Evolutionary conservation across 2,113 vertebrate species (phyloP).

Genomic region (Thomomys bottae): DNA sequence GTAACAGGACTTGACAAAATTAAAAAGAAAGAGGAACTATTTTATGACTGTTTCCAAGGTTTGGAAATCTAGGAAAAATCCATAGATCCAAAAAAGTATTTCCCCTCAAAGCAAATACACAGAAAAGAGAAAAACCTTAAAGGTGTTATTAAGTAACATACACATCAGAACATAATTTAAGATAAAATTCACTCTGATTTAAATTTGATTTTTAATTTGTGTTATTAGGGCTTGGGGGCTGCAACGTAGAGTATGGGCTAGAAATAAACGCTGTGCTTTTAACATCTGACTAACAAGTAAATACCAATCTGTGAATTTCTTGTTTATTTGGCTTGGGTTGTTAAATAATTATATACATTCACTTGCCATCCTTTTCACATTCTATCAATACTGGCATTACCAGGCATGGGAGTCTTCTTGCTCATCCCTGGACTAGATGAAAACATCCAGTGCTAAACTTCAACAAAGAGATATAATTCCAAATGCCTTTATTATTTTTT

Average conservation of each 20-base stretch:
- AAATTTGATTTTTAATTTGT: too few relatives aligned
- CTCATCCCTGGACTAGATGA: not conserved
- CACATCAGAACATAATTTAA: too few relatives aligned
- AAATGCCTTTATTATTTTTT: not conserved
- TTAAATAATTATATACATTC: not conserved
- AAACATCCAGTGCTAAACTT: not conserved
- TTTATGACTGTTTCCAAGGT: conserved; percentile 20
- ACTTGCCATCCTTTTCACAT: conserved; percentile 1
- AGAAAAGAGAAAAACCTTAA: too few relatives aligned
- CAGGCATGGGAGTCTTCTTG: not conserved
- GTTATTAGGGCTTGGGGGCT: too few relatives aligned
- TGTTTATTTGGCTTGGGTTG: conserved; percentile 19
- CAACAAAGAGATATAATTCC: not conserved
- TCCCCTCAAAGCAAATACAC: not conserved
- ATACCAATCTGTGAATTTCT: not conserved
- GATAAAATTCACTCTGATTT: too few relatives aligned
- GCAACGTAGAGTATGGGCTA: not conserved
- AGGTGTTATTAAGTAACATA: too few relatives aligned
- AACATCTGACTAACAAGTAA: not conserved
- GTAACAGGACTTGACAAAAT: conserved; percentile 16
- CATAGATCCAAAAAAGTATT: not conserved
- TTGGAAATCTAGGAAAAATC: not conserved
- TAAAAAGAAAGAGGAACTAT: not conserved
- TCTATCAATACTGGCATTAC: not conserved
- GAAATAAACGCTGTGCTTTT: not conserved